Conservation (phyloP, 2,113 vertebrate genomes). For the Capreolus pygargus region DNA sequence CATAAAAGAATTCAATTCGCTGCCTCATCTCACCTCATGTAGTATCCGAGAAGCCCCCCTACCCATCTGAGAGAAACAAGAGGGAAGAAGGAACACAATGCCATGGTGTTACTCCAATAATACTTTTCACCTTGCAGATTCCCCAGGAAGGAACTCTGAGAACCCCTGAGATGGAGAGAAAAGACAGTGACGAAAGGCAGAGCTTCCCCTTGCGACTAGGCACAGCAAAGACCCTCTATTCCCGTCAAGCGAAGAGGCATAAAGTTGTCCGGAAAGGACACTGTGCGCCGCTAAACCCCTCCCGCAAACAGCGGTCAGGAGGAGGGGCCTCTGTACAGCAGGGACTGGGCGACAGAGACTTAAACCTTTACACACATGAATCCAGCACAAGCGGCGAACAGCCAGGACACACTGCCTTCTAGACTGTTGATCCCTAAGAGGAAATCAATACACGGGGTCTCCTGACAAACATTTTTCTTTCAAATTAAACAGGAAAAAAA, state of each 20-base stretch:
- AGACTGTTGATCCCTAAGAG: not conserved
- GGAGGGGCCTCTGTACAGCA: not conserved
- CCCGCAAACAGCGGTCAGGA: rapidly evolving
- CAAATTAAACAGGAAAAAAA: not conserved
- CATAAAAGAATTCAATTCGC: not conserved
- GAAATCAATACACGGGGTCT: not conserved
- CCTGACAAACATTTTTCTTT: not conserved
- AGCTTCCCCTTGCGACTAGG: not conserved
- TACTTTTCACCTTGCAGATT: not conserved
- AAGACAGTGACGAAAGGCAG: not conserved
- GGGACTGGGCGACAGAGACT: not conserved
- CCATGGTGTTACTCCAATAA: not conserved
- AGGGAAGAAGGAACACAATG: not conserved
- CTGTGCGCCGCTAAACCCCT: not conserved
- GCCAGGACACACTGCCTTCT: not conserved
- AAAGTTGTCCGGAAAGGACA: not conserved
- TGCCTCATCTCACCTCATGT: rapidly evolving
- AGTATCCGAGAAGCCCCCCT: not conserved
- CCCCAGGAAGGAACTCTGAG: not conserved
- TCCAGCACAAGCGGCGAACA: not conserved
- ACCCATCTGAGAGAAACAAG: not conserved
- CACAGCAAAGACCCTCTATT: not conserved
- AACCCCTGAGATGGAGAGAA: not conserved
- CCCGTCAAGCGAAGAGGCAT: not conserved
- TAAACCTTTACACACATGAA: not conserved